These are phyloP conservation scores for Percopsis omiscomaycus DNA, from an alignment of 2,797 vertebrate species.

Conservation along the genomic window DNA sequence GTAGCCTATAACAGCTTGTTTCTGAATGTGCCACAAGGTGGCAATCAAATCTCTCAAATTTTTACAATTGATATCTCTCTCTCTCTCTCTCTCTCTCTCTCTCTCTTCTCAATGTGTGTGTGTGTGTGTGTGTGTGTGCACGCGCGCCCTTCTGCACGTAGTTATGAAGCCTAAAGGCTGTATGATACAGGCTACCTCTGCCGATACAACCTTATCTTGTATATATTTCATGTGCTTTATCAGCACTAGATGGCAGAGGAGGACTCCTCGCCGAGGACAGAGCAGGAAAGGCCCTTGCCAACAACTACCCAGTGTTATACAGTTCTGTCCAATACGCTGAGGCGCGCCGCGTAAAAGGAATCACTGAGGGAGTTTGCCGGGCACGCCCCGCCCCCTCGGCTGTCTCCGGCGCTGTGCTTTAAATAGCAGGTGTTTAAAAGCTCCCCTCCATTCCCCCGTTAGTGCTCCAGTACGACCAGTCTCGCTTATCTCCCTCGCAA, in stretches of 20 bases:
- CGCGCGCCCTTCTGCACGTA: slow-evolving; percentile 3
- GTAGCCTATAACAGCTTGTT: too few species aligned
- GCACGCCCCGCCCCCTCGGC: slow-evolving; percentile 58
- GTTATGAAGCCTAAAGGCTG: not conserved
- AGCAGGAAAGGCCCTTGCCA: too few species aligned
- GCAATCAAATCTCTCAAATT: not conserved
- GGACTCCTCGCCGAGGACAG: too few species aligned
- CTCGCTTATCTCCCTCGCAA: not conserved
- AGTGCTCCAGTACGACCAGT: not conserved
- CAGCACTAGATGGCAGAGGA: slow-evolving; percentile 1
- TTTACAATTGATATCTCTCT: not conserved
- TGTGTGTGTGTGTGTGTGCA: slow-evolving; percentile 6
- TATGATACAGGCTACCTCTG: not conserved
- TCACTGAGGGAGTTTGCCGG: slow-evolving; percentile 35
- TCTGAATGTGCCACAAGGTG: too few species aligned
- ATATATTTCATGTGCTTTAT: not conserved
- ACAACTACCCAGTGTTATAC: too few species aligned
- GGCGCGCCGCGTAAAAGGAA: not conserved
- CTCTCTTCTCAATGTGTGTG: not conserved
- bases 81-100: slow-evolving; percentile 4
- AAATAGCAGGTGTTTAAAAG: slow-evolving; percentile 83
- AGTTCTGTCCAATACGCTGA: not conserved
- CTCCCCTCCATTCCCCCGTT: slow-evolving; percentile 32
- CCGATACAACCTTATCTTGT: not conserved
- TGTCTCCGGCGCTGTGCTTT: slow-evolving; percentile 72